Evolutionary conservation across 2,888 invertebrate species (phyloP), one percentile per base, ranked within the genome.

Genomic region (Therioaphis trifolii): DNA sequence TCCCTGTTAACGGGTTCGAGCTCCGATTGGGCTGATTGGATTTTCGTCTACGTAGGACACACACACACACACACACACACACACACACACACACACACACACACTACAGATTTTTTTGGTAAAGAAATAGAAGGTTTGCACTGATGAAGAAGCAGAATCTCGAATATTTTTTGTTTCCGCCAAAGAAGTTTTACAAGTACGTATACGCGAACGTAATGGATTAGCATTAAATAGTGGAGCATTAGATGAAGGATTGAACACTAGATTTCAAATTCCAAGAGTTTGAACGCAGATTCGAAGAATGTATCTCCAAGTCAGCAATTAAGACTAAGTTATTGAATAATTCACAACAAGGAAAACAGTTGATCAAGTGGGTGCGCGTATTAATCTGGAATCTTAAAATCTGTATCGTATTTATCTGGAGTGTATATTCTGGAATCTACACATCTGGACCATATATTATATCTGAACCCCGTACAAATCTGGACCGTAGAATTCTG

Each of bases 261-360:
- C 93, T 86, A 93, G 99, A 66, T 95, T 96, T 98, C 89, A 99
- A 99, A 90, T 99, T 99, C 90, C 95, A 97, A 90, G 96, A 97
- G 90, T 99, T 99, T 90, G 99, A 99, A 90, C 92, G 95, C 86
- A 96, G 96, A 90, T 99, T 99, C 90, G 98, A 99, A 90, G 96
- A 97, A 89, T 98, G 98, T 90, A 97, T 98, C 89, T 97, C 97
- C 76, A 95, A 97, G 89, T 97, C 98, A 29, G 99, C 99, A 15
- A 98, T 99, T 2, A 94, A 96, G 89, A 99, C 99, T 46, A 99
- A 99, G 91, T 99, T 99, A 90, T 97, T 97, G 89, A 98, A 98
- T 88, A 99, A 99, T 90, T 96, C 97, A 86, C 94, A 96, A 86
- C 92, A 98, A 85, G 99, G 98, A 58, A 95, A 95, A 89, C 93